Conservation (phyloP, 2,797 vertebrate genomes). For the Malacoraja senta region DNA sequence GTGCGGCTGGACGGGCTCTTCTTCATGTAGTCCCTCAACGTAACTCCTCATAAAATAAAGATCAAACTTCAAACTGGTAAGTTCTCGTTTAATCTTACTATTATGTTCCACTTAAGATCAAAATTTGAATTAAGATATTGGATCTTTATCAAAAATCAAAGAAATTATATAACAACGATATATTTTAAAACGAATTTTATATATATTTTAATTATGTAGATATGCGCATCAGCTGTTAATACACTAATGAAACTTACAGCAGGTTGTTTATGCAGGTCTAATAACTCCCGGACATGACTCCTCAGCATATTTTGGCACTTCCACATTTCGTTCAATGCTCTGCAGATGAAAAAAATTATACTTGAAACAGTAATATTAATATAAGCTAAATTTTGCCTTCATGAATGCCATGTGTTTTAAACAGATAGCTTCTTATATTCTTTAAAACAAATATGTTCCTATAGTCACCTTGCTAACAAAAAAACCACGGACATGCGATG, state of each 20-base stretch:
- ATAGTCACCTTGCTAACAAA: not conserved
- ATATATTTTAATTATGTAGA: not conserved
- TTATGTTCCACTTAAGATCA: not conserved
- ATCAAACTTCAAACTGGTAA: too few relatives aligned
- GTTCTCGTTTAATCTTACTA: too few relatives aligned
- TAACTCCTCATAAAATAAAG: too few relatives aligned
- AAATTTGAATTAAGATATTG: not conserved
- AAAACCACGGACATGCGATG: not conserved
- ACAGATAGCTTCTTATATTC: not conserved
- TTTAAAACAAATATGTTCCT: not conserved
- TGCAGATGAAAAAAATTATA: conserved; percentile 48
- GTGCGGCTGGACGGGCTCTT: too few relatives aligned
- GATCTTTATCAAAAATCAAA: not conserved
- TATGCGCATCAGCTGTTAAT: not conserved
- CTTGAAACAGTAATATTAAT: not conserved
- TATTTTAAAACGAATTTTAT: not conserved
- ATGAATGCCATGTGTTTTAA: too few relatives aligned
- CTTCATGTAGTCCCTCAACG: too few relatives aligned
- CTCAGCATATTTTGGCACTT: conserved; percentile 99
- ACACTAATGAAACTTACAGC: conserved; percentile 60
- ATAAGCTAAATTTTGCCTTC: not conserved
- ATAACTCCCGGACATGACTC: conserved; percentile 84
- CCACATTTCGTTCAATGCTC: conserved; percentile 99
- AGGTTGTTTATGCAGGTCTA: conserved; percentile 93
- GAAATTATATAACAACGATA: not conserved